phyloP scores from a whole-genome alignment of 2,797 vertebrate species.

The Etheostoma nigrum region DNA sequence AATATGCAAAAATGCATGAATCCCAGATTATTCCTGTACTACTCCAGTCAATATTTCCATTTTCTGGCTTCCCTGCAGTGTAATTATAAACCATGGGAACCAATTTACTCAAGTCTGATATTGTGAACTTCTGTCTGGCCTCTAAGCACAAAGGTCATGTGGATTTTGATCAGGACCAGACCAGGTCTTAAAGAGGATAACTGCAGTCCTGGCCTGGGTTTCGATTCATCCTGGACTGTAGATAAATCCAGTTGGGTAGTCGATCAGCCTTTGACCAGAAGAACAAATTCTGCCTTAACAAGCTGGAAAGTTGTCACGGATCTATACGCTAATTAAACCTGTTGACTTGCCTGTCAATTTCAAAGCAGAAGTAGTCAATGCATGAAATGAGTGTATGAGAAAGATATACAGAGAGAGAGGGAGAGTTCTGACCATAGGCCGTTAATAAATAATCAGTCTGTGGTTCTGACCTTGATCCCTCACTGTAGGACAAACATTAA shows the following conservation, averaged over 20 bases:
- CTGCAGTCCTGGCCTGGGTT: neutral
- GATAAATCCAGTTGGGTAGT: constrained; percentile 19
- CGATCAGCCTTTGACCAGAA: constrained; percentile 47
- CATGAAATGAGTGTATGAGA: constrained; percentile 3
- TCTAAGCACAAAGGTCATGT: constrained; percentile 18
- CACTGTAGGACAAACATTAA: constrained; percentile 37
- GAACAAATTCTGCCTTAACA: constrained; percentile 32
- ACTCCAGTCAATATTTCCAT: constrained; percentile 19
- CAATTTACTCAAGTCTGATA: neutral
- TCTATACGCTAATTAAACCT: constrained; percentile 48
- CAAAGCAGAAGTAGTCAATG: constrained; percentile 1
- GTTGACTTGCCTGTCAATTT: constrained; percentile 14
- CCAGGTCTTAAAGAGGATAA: neutral
- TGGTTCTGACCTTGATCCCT: constrained; percentile 39
- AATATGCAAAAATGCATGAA: neutral
- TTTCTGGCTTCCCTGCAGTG: constrained; percentile 13
- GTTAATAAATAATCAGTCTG: too few species aligned
- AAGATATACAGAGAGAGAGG: neutral
- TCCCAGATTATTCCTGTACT: neutral
- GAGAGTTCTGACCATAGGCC: constrained; percentile 18
- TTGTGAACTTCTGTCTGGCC: constrained; percentile 6
- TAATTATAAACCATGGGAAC: constrained; percentile 55
- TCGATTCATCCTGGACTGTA: constrained; percentile 11
- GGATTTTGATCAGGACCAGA: constrained; percentile 21
- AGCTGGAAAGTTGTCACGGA: constrained; percentile 24